Base-by-base conservation (phyloP, 2,113 vertebrate genomes). In the Callionymus lyra region DNA sequence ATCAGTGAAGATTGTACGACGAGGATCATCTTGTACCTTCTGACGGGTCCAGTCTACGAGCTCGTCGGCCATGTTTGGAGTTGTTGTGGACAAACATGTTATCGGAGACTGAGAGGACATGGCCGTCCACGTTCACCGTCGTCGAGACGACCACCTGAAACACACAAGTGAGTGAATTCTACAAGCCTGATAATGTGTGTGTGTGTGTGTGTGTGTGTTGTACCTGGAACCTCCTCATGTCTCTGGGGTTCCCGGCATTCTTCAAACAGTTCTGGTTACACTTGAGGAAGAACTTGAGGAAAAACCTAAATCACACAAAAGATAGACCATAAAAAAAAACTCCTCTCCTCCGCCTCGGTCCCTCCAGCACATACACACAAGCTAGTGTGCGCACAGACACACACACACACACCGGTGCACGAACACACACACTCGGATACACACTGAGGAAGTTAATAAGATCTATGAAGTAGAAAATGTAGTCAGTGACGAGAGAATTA, bases 61-160 rank as follows among this genome's bases (percentile, higher is more conserved):
- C 82, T 4, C 82, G 62, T 41, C 83, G 76, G n/a, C 83, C 83
- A 44, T 85, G 83, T 64, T 85, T 85, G 44, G 83, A 85, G 68
- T 85, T 85, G 70, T 85, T 85, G 71, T 85, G 83, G 3, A 85
- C 83, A 1, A 85, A 85, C 82, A 85, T 85, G 77, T 84, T 85
- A 59, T 85, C 83, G 0, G 80, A 82, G 12, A 85, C 82, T 1
- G 73, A 60, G 0, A 80, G 71, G 6, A 79, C 70, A 1, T 76
- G 76, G 0, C 76, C 72, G 11, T 85, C 83, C 10, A 82, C 81
- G 4, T 78, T 82, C 1, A 85, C 79, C 0, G 83, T 85, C 0
- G 82, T 85, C 0, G 79, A 84, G 2, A 85, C 79, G 12, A 83
- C 83, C 49, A 85, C 83, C 83, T 85, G 53, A 52, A 12, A 19